phyloP scores from a whole-genome alignment of 30 jellyfish, hydroid and myxozoan species.

The Hydractinia symbiolongicarpus region DNA sequence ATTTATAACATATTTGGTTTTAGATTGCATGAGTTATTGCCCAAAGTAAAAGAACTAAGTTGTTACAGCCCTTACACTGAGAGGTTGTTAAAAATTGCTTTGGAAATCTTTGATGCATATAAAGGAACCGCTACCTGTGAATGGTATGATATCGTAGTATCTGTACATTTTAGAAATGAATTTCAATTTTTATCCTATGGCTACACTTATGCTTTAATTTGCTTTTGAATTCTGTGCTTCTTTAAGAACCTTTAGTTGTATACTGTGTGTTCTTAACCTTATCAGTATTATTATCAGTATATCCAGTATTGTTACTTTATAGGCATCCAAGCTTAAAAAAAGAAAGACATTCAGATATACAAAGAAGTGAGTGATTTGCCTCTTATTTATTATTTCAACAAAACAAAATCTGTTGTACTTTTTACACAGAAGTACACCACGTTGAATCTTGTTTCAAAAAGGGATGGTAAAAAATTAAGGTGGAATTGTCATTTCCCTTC shows the following conservation, averaged over 20 bases:
- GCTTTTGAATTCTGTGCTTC: not conserved
- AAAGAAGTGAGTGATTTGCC: conserved; percentile 40
- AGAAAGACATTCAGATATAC: conserved; percentile 40
- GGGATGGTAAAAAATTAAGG: no score
- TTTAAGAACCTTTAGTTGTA: not conserved
- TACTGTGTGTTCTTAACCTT: not conserved
- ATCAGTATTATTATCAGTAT: no score
- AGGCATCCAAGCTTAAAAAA: conserved; percentile 93
- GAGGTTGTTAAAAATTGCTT: conserved; percentile 36
- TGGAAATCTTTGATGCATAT: conserved; percentile 75
- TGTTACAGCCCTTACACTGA: conserved; percentile 50
- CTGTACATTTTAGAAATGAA: no score
- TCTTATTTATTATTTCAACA: not conserved
- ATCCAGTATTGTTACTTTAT: not conserved
- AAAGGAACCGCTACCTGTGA: conserved; percentile 66
- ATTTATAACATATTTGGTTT: not conserved
- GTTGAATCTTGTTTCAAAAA: no score
- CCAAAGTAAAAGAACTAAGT: conserved; percentile 71
- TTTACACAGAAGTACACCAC: no score
- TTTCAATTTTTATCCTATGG: not conserved
- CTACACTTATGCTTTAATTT: not conserved
- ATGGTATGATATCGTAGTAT: conserved; percentile 38
- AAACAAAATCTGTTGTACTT: not conserved
- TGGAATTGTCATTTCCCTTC: no score
- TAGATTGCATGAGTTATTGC: conserved; percentile 73